A percentile compares a stretch with the other conserved stretches of the same genome.
These are phyloP conservation scores for Plodia interpunctella DNA, from an alignment of 1,140 invertebrate genomes.

Conservation along the genomic window DNA sequence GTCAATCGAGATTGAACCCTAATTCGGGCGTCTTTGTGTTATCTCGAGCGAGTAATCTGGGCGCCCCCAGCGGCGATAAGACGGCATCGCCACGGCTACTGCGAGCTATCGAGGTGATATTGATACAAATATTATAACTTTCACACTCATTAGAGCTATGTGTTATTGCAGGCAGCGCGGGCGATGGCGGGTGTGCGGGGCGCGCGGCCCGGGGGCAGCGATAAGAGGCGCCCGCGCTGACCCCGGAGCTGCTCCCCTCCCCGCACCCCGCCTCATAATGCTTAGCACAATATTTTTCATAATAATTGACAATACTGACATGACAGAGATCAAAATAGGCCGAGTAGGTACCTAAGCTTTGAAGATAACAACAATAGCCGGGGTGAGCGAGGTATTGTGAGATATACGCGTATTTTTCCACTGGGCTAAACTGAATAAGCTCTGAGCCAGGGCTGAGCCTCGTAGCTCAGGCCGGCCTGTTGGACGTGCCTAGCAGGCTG, in stretches of 20 bases:
- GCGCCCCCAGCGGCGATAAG: neutral
- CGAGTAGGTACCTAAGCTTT: neutral
- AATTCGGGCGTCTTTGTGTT: neutral
- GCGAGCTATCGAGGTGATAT: neutral
- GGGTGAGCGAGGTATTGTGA: too few species aligned
- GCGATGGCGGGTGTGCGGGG: slow-evolving; percentile 11
- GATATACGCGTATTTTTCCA: neutral
- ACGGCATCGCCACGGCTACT: neutral
- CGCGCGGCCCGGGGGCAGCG: slow-evolving; percentile 24
- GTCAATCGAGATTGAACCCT: neutral
- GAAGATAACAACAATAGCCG: neutral
- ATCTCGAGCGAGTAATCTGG: neutral
- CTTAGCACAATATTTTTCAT: slow-evolving; percentile 6
- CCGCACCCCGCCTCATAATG: slow-evolving; percentile 12
- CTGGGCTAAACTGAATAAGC: neutral
- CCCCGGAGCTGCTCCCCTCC: slow-evolving; percentile 23
- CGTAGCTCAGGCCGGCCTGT: too few species aligned
- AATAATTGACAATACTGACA: neutral
- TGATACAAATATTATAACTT: slow-evolving; percentile 6
- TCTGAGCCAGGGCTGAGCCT: too few species aligned
- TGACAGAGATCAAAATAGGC: slow-evolving; percentile 1
- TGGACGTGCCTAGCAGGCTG: neutral
- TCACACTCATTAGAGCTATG: slow-evolving; percentile 3
- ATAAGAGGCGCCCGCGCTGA: slow-evolving; percentile 35
- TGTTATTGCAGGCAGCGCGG: slow-evolving; percentile 4